Evolutionary conservation across 2,113 vertebrate genomes (phyloP), one percentile per base, ranked within the genome.

Genomic region (Neolamprologus fasciatus): DNA sequence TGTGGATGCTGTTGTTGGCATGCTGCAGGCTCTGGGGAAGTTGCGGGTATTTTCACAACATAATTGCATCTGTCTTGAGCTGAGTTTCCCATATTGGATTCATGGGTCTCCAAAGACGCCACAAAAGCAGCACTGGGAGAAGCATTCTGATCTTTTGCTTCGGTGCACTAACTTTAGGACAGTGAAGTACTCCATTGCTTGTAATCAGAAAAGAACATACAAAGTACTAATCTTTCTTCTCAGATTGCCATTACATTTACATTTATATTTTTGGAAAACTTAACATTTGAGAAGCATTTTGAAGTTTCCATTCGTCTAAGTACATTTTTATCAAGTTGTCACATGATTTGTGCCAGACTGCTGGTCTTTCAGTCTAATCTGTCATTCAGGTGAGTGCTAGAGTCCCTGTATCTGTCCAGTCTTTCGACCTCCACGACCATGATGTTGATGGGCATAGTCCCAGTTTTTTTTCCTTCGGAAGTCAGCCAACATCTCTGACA

Each of bases 41-140:
- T 66, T 81, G 12, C 4, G 82, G 83, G 47, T 83, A 53, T 91
- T 93, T 94, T 91, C 71, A 76, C 55, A 82, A 21, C 23, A 33
- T 85, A 33, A 86, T 55, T 84, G 58, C 7, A 26, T 28, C 57
- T 33, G 55, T 86, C 7, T 68, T 53, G 9, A 81, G 42, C 33
- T 16, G 63, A 40, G n/a, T 83, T 83, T 84, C 87, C 61, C 40
- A 83, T 87, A 80, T 16, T 26, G 28, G 51, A 3, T 17, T 76
- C 33, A 31, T 17, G 73, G 40, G 37, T 82, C 86, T 47, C 73
- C 6, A 63, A 58, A 87, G 61, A 82, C 45, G 9, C 33, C 9
- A 0, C 23, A 45, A 82, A 58, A 57, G 40, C 87, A 53, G 23
- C 6, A 6, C 9, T 6, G 63, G 28, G 28, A 68, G 26, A 82